Evolutionary conservation across 2,888 invertebrate genomes (phyloP), one percentile per base, ranked within the genome.

Genomic region (Palloptera scutellata): DNA sequence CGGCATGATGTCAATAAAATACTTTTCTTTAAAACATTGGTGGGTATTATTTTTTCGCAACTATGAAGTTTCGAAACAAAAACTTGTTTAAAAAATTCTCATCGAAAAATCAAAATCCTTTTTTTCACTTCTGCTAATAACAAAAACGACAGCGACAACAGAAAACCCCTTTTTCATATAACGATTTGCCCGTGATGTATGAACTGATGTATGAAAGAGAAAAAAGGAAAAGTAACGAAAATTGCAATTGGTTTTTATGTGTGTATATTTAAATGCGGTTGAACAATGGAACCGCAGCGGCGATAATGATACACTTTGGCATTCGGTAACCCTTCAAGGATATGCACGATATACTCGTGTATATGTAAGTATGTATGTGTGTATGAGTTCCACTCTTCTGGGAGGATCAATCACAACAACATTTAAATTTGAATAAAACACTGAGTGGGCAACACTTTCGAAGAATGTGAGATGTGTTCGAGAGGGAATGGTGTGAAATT

Each of bases 221-320:
- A 30, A 54, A 20, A 45, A 42, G 19, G 42, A 53, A 48, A n/a
- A 57, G 12, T 12, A 54, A 57, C 54, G 40, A 48, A 57, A 55
- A 48, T 64, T 54, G 57, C 61, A 45, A 54, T 62, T 66, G 62
- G 54, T 20, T 48, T 51, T 69, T 61, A 66, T 54, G 42, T 55
- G 59, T 51, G 51, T 45, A 53, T 48, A 55, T 52, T 48, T 57
- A 60, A 61, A 69, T 76, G 77, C 74, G 77, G 77, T 77, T 64
- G 69, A 69, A 75, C 78, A 78, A 78, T 77, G 72, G 78, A 78
- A 79, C 79, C 79, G 77, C 79, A 80, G 80, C 78, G 76, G 79
- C 79, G 77, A 75, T 81, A 81, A 81, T 81, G 81, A 80, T 81
- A 79, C 77, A 74, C 70, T 66, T 52, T 54, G 53, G 67, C 55